Percentiles rank a stretch among this genome's conserved stretches.
Evolutionary conservation across 1,140 invertebrate genomes (phyloP).

Genomic region (Brachionus manjavacas): DNA sequence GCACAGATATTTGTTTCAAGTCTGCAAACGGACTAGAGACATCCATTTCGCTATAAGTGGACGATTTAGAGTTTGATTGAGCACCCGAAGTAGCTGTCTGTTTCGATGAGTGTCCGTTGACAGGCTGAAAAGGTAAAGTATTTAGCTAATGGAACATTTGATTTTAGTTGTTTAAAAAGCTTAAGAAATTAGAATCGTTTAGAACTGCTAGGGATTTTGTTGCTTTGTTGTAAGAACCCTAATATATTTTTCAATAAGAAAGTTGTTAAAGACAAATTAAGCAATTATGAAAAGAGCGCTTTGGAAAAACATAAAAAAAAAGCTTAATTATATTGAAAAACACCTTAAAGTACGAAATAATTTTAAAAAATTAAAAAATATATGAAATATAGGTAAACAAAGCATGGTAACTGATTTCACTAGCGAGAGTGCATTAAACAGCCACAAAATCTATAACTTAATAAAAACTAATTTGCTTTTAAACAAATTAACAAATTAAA

Average conservation of each 20-base stretch:
- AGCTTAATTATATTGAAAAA: conserved; percentile 28
- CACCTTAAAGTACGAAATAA: conserved; percentile 32
- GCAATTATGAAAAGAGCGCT: conserved; percentile 15
- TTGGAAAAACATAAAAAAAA: conserved; percentile 24
- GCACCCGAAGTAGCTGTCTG: not conserved
- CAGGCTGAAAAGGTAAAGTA: conserved; percentile 1
- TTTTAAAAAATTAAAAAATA: not conserved
- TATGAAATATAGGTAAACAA: conserved; percentile 28
- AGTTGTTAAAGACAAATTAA: conserved; percentile 30
- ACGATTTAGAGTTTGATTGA: conserved; percentile 37
- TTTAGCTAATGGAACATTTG: not conserved
- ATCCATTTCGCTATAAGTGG: conserved; percentile 36
- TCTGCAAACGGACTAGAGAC: conserved; percentile 41
- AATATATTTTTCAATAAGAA: conserved; percentile 24
- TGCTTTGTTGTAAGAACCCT: not conserved
- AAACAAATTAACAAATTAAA: too few species aligned
- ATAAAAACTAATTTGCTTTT: conserved; percentile 16
- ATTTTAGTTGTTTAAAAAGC: not conserved
- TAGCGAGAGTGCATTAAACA: not conserved
- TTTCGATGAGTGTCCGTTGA: conserved; percentile 24
- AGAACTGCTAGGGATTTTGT: conserved; percentile 22
- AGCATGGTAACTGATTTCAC: conserved; percentile 18
- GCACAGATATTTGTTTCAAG: conserved; percentile 35
- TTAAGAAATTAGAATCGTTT: not conserved
- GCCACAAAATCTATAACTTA: not conserved